Percentiles rank a stretch among this genome's conserved stretches.
These are phyloP conservation scores for Opisthocomus hoazin DNA, from an alignment of 2,113 vertebrate species.

Conservation along the genomic window DNA sequence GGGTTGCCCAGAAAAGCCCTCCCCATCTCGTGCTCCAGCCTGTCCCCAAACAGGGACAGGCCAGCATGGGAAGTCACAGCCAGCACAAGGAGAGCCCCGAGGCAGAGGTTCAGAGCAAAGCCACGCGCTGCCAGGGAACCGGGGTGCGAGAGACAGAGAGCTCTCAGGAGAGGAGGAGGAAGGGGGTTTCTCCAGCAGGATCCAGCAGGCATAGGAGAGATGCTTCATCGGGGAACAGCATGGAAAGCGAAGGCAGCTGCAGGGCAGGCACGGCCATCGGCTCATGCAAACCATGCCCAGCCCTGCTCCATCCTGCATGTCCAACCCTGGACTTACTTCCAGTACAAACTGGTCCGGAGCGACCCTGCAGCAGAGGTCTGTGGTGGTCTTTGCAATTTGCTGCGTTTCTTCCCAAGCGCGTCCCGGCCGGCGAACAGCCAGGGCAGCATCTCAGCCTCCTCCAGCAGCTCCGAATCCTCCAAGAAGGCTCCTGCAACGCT, in stretches of 20 bases:
- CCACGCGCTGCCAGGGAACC: fast-evolving
- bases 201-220: background rate
- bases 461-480: background rate
- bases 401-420: background rate
- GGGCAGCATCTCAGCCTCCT: background rate
- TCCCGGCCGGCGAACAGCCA: background rate
- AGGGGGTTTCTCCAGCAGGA: background rate
- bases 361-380: background rate
- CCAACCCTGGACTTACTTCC: background rate
- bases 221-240: background rate
- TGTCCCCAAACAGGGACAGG: background rate
- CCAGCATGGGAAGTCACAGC: background rate
- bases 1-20: background rate
- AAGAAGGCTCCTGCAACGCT: background rate
- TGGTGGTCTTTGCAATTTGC: background rate
- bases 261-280: background rate
- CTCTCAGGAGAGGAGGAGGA: background rate
- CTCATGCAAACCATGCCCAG: background rate
- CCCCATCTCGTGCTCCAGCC: background rate
- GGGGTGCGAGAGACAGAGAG: background rate
- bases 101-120: background rate
- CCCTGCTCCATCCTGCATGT: background rate
- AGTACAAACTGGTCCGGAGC: background rate
- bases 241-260: background rate
- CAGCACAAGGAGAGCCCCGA: background rate